Conservation (phyloP, 2,888 invertebrate species). For the Phengaris alcon region DNA sequence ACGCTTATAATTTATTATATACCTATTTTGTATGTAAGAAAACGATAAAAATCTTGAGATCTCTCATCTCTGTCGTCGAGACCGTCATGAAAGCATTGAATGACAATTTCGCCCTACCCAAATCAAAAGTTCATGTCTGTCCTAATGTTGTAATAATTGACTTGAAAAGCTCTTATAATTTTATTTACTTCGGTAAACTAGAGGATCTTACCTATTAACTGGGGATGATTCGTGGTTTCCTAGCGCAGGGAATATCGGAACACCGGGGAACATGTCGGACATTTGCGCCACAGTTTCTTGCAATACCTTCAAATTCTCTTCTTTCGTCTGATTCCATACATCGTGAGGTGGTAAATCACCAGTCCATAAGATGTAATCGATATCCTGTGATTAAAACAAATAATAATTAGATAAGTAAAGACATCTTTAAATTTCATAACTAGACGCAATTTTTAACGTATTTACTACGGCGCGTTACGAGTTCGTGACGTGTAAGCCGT, state of each 20-base stretch:
- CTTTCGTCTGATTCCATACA: slow-evolving; percentile 95
- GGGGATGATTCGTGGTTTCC: slow-evolving; percentile 98
- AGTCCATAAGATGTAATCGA: slow-evolving; percentile 96
- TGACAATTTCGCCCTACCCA: too few relatives aligned
- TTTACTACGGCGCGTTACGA: too few relatives aligned
- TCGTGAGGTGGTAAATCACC: slow-evolving; percentile 98
- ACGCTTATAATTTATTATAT: too few relatives aligned
- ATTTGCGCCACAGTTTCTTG: slow-evolving; percentile 92
- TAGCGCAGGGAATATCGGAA: slow-evolving; percentile 95
- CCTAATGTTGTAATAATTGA: neutral
- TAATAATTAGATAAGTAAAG: neutral
- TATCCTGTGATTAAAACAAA: slow-evolving; percentile 80
- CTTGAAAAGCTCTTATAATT: neutral
- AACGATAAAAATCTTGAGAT: neutral
- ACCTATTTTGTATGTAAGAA: neutral
- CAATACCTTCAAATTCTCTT: slow-evolving; percentile 91
- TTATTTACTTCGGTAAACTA: neutral
- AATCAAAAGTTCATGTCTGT: too few relatives aligned
- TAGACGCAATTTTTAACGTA: too few relatives aligned
- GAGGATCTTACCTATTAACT: slow-evolving; percentile 87
- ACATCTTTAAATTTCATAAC: neutral
- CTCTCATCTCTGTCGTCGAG: neutral
- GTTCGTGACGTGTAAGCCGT: too few relatives aligned
- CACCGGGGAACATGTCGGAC: slow-evolving; percentile 92
- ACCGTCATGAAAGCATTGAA: too few relatives aligned